These are phyloP conservation scores for Turritopsis dohrnii DNA, from an alignment of 30 jellyfish, hydroid and myxozoan genomes.

Conservation along the genomic window DNA sequence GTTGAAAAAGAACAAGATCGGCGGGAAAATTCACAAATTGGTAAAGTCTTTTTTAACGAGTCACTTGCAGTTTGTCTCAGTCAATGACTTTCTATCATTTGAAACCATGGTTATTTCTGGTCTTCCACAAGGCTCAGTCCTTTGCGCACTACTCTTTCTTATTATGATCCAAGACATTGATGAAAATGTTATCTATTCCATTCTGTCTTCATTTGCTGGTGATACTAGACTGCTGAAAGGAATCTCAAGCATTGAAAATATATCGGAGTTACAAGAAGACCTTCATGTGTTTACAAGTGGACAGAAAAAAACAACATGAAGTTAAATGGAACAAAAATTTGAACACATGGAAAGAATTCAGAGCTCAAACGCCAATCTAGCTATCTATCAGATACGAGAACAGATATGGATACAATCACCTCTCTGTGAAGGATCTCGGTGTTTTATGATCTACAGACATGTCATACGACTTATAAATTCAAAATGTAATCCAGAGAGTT, in stretches of 20 bases:
- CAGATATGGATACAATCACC: background rate
- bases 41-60: background rate
- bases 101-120: background rate
- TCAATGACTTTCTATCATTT: conserved; percentile 4
- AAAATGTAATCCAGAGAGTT: background rate
- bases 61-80: too few relatives aligned
- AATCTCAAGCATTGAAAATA: background rate
- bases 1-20: conserved; percentile 6
- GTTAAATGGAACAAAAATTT: background rate
- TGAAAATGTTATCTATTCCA: background rate
- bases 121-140: background rate
- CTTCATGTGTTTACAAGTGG: background rate
- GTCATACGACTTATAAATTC: background rate
- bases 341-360: background rate
- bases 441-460: background rate
- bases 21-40: background rate
- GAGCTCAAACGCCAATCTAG: background rate
- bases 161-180: too few relatives aligned
- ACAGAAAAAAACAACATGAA: background rate
- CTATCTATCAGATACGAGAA: background rate
- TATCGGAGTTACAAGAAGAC: background rate
- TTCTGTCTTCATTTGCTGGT: background rate
- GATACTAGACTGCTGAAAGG: background rate
- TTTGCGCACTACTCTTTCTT: background rate
- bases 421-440: background rate